Base-by-base conservation (phyloP, 2,797 vertebrate species). In the Danio aesculapii region DNA sequence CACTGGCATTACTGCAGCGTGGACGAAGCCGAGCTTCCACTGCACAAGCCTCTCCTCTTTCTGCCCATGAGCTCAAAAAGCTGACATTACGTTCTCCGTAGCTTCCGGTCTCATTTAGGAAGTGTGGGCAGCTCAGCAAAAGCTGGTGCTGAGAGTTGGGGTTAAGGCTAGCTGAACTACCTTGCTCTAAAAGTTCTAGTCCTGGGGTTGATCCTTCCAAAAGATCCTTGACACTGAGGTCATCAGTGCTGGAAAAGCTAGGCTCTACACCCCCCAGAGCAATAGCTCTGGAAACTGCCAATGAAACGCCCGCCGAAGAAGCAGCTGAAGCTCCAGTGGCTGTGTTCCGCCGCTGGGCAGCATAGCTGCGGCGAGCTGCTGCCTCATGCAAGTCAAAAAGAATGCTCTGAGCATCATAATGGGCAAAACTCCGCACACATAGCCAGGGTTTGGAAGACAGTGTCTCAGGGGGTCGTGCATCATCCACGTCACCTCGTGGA, bases 121-220 rank as follows among this genome's bases (percentile, higher is more conserved):
- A 98, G 85, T 98, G 96, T 0, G 97, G 97, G 85, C 97, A 99
- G 90, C 94, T 96, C 49, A 98, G 96, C 62, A 99, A 95, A 6
- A 99, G 92, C 0, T 91, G 93, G 0, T 94, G 85, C 73, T 85
- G 83, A 92, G 88, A 94, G 92, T 88, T 91, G 0, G 89, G 81
- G 81, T 61, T 81, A 11, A 76, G 77, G 59, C 68, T 52, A 89
- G 94, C 88, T 84, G 78, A 74, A 90, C 92, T 79, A 43, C 66
- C 47, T 4, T 41, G 71, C 2, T 92, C 92, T 41, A 73, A 46
- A 68, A 87, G 88, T 55, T 94, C 91, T 76, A 73, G 11, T 62
- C 58, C 81, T 11, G 82, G 55, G n/a, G 86, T 88, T 39, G 70
- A 72, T 11, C 83, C 75, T 53, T 84, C 83, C 0, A 44, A 79